Base-by-base conservation (phyloP, 2,797 vertebrate genomes). In the Naso thynnoides region DNA sequence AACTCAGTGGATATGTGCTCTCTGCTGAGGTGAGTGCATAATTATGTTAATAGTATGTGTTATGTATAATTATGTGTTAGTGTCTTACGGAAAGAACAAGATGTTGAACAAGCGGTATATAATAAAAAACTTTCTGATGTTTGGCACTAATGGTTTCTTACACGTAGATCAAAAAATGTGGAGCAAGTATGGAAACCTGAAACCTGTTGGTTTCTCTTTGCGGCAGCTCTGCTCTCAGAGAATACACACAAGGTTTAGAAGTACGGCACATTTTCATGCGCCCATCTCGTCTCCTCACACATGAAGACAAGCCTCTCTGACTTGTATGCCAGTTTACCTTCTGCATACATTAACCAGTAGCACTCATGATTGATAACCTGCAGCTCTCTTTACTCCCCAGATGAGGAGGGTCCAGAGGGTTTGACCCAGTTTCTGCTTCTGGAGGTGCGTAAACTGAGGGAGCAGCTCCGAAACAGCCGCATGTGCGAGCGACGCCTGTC, bases 341-440 rank as follows among this genome's bases (percentile, higher is more conserved):
- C 16, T 57, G 15, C 64, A 57, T 21, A 63, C 14, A 33, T 24
- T 16, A 18, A 47, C 18, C 26, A 38, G 18, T 3, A 16, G 4
- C 29, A 14, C 19, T 26, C n/a, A 5, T 18, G 5, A 24, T n/a
- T 23, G 23, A 47, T 50, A 10, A 68, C 53, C 26, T 67, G 26
- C 44, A 11, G 8, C 1, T 38, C 2, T 50, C 36, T 61, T 18
- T 53, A 0, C 48, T 66, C 27, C 47, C 3, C 74, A 99, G 97
- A 98, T 71, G 97, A 98, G 81, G 97, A 99, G 73, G 97, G 97
- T 50, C 97, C 96, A 0, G 96, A 99, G 78, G 97, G 97, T 41
- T 86, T 99, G 88, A 99, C 97, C 44, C 97, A 98, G 92, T 99
- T 99, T 88, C 92, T 99, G 77, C 95, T 99, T 86, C 91, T 97